Evolutionary conservation across 2,888 invertebrate genomes (phyloP).

Genomic region (Abscondita cerata): DNA sequence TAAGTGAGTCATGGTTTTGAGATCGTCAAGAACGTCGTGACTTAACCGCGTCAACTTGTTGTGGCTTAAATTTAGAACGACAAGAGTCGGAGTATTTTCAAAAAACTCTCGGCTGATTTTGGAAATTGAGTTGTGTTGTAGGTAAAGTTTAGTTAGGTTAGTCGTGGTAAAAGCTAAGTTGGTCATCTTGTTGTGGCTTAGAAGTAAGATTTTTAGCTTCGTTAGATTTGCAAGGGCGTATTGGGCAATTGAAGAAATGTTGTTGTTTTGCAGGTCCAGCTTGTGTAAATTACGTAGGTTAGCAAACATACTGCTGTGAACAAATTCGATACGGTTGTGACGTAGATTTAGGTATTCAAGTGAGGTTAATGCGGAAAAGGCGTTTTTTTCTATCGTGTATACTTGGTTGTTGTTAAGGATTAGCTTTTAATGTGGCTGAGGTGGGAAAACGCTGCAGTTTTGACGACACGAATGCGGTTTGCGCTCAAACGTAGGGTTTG

Average conservation of each 20-base stretch:
- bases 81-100: background rate
- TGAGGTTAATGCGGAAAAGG: conserved; percentile 10
- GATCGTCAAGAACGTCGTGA: conserved; percentile 7
- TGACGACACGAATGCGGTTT: conserved; percentile 11
- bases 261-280: conserved; percentile 19
- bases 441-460: background rate
- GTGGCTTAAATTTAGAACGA: conserved; percentile 14
- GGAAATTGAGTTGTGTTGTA: conserved; percentile 9
- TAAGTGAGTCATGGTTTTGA: conserved; percentile 3
- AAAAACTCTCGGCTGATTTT: background rate
- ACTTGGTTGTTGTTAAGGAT: conserved; percentile 16
- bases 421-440: conserved; percentile 11
- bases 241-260: background rate
- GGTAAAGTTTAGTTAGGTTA: conserved; percentile 10
- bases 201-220: conserved; percentile 17
- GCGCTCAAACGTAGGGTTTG: conserved; percentile 12
- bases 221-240: conserved; percentile 4
- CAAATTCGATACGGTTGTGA: background rate
- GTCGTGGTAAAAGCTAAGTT: conserved; percentile 4
- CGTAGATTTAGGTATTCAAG: conserved; percentile 11
- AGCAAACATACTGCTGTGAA: conserved; percentile 1
- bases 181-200: conserved; percentile 11
- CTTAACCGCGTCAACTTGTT: conserved; percentile 10
- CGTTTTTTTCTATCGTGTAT: background rate
- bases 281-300: conserved; percentile 7